phyloP scores from a whole-genome alignment of 2,113 vertebrate genomes.

The Entelurus aequoreus region DNA sequence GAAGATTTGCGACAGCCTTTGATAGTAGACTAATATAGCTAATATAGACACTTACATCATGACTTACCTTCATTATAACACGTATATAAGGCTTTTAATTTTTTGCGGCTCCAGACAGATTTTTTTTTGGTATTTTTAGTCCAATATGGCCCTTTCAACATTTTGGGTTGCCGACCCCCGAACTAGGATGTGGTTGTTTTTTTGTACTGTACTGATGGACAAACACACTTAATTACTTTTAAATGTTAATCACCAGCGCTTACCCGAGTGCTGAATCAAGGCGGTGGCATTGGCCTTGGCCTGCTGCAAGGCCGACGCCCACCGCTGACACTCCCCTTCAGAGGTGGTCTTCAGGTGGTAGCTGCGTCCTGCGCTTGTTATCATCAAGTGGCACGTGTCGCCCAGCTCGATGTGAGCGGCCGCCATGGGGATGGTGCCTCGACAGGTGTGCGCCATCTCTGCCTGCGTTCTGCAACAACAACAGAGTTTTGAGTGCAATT shows the following conservation, averaged over 20 bases:
- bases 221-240: too few species aligned
- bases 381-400: slow-evolving; percentile 86
- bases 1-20: too few species aligned
- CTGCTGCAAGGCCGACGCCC: slow-evolving; percentile 87
- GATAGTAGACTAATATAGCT: too few species aligned
- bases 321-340: slow-evolving; percentile 87
- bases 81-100: too few species aligned
- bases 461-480: slow-evolving; percentile 82
- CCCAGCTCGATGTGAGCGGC: slow-evolving; percentile 84
- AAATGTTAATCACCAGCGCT: background rate
- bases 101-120: too few species aligned
- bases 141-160: too few species aligned
- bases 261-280: slow-evolving; percentile 88
- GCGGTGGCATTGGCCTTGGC: slow-evolving; percentile 84
- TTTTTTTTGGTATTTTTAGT: too few species aligned
- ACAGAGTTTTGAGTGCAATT: background rate
- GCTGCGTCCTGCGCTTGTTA: slow-evolving; percentile 83
- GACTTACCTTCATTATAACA: too few species aligned
- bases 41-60: too few species aligned
- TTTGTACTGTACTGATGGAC: too few species aligned
- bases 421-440: slow-evolving; percentile 87
- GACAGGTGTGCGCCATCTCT: slow-evolving; percentile 95
- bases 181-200: too few species aligned
- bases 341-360: slow-evolving; percentile 92
- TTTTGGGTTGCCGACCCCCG: too few species aligned